Percentiles rank a stretch among this genome's conserved stretches.
phyloP scores from a whole-genome alignment of 2,113 vertebrate species.

The Scartelaos histophorus region DNA sequence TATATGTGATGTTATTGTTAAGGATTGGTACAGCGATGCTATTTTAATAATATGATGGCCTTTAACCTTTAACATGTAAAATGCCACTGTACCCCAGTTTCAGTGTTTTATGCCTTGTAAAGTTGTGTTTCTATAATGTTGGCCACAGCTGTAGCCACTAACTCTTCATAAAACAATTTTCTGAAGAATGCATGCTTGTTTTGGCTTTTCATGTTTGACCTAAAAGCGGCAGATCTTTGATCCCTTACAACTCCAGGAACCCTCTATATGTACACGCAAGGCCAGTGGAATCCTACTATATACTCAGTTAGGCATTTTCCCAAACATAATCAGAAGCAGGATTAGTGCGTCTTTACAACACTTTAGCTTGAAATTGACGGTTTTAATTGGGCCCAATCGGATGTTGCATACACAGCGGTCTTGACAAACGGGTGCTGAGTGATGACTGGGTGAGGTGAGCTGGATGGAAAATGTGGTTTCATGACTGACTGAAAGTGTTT shows the following conservation, averaged over 20 bases:
- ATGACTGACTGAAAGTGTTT: slow-evolving; percentile 19
- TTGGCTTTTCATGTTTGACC: slow-evolving; percentile 38
- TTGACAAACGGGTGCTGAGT: slow-evolving; percentile 25
- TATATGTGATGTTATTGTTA: neutral
- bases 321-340: slow-evolving; percentile 20
- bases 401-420: neutral
- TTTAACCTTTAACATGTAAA: neutral
- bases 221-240: slow-evolving; percentile 54
- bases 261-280: slow-evolving; percentile 36
- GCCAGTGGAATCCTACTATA: slow-evolving; percentile 23
- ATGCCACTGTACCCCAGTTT: neutral
- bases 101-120: neutral
- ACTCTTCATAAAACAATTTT: slow-evolving; percentile 39
- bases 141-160: slow-evolving; percentile 14
- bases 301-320: slow-evolving; percentile 8
- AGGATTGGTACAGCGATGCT: neutral
- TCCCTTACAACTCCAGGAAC: slow-evolving; percentile 36
- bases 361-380: slow-evolving; percentile 2
- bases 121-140: neutral
- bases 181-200: slow-evolving; percentile 38
- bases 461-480: slow-evolving; percentile 30
- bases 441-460: slow-evolving; percentile 15
- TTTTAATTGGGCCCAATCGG: slow-evolving; percentile 11
- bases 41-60: neutral
- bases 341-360: slow-evolving; percentile 20